phyloP scores from a whole-genome alignment of 2,888 invertebrate genomes.

The Portevinia maculata region DNA sequence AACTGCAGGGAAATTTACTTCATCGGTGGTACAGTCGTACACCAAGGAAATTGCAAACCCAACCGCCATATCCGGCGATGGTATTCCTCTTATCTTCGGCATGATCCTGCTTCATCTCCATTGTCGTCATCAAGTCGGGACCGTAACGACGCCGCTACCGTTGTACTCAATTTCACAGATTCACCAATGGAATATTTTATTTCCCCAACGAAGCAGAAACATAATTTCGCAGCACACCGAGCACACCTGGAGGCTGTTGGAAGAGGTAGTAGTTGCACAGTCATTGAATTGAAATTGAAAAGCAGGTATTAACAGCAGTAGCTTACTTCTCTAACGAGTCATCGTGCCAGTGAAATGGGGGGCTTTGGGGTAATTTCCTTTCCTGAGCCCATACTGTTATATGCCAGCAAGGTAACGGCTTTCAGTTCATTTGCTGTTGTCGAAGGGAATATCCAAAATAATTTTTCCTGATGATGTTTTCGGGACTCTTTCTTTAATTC shows the following conservation, averaged over 20 bases:
- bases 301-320: slow-evolving; percentile 14
- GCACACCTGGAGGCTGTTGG: slow-evolving; percentile 3
- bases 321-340: slow-evolving; percentile 44
- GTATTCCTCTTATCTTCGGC: slow-evolving; percentile 20
- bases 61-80: slow-evolving; percentile 23
- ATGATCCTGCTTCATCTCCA: slow-evolving; percentile 26
- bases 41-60: slow-evolving; percentile 41
- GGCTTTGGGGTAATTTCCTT: slow-evolving; percentile 25
- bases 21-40: slow-evolving; percentile 8
- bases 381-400: slow-evolving; percentile 17
- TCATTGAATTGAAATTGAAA: slow-evolving; percentile 56
- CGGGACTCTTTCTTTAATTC: slow-evolving; percentile 47
- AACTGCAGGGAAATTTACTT: slow-evolving; percentile 17
- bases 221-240: slow-evolving; percentile 55
- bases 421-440: slow-evolving; percentile 45
- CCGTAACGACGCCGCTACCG: not conserved
- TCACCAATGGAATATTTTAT: slow-evolving; percentile 46
- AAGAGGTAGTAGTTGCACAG: slow-evolving; percentile 35
- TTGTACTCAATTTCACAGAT: slow-evolving; percentile 18
- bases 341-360: too few species aligned
- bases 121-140: slow-evolving; percentile 19
- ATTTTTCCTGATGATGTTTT: not conserved
- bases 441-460: slow-evolving; percentile 41
- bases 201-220: slow-evolving; percentile 35
- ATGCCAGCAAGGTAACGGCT: slow-evolving; percentile 21